phyloP scores from a whole-genome alignment of 2,888 invertebrate species.

The Rhamphomyia laevipes region DNA sequence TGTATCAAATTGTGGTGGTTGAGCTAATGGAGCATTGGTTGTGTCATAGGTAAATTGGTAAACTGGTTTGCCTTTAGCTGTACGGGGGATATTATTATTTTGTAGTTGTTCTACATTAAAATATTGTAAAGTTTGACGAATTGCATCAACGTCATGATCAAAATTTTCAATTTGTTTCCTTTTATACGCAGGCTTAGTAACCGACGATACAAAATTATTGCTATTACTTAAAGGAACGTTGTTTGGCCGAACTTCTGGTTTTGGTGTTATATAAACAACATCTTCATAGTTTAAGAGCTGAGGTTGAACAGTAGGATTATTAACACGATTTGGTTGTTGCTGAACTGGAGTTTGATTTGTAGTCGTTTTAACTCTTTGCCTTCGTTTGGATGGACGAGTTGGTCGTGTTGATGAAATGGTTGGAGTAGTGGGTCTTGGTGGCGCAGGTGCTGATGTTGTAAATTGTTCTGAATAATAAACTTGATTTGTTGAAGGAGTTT shows the following conservation, averaged over 20 bases:
- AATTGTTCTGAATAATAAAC: constrained; percentile 25
- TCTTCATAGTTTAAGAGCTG: constrained; percentile 18
- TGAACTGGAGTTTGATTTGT: constrained; percentile 8
- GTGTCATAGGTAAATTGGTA: constrained; percentile 66
- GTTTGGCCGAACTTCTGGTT: constrained; percentile 39
- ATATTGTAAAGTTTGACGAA: constrained; percentile 53
- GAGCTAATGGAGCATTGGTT: constrained; percentile 23
- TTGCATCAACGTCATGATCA: constrained; percentile 52
- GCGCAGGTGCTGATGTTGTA: constrained; percentile 16
- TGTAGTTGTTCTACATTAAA: constrained; percentile 45
- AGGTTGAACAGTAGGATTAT: constrained; percentile 2
- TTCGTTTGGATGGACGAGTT: background rate
- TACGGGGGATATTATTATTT: constrained; percentile 29
- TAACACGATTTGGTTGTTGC: constrained; percentile 4
- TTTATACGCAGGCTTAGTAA: background rate
- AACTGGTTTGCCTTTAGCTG: constrained; percentile 42
- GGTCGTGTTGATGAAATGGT: background rate
- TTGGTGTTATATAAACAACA: constrained; percentile 40
- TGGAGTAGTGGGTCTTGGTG: constrained; percentile 11
- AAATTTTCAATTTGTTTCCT: constrained; percentile 39
- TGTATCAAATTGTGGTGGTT: constrained; percentile 40
- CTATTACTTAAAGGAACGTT: constrained; percentile 15
- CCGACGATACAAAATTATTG: constrained; percentile 7
- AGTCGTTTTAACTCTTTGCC: background rate
- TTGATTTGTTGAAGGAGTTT: constrained; percentile 14